Percentiles rank a stretch among this genome's conserved stretches.
Conservation (phyloP, 2,113 vertebrate species). For the Calidris pygmaea region DNA sequence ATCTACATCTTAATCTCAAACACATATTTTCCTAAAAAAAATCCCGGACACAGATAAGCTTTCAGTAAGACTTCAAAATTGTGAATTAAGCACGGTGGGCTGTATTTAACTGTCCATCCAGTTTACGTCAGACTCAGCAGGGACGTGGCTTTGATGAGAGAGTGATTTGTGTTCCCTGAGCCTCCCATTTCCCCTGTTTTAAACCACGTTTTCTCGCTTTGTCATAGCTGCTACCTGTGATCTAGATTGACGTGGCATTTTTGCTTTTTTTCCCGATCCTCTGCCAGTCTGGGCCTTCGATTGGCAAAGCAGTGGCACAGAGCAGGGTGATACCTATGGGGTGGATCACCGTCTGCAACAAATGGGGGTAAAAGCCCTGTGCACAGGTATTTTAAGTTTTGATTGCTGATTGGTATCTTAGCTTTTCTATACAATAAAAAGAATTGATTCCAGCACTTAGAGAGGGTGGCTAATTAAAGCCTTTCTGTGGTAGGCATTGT, state of each 20-base stretch:
- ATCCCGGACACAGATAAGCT: accelerated
- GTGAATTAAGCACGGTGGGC: not conserved
- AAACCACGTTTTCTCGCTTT: accelerated
- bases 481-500: not conserved
- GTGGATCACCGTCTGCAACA: not conserved
- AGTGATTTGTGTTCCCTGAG: not conserved
- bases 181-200: not conserved
- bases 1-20: not conserved
- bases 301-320: not conserved
- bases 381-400: not conserved
- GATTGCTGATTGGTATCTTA: not conserved
- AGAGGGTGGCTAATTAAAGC: not conserved
- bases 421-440: not conserved
- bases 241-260: not conserved
- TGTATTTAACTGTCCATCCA: not conserved
- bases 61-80: not conserved
- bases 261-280: not conserved
- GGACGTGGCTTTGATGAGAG: not conserved
- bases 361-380: not conserved
- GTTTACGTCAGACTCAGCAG: not conserved
- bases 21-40: not conserved
- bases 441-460: not conserved
- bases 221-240: not conserved
- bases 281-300: not conserved
- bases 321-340: not conserved